A percentile compares a stretch with the other conserved stretches of the same genome.
These are phyloP conservation scores for Aplidium turbinatum DNA, from an alignment of 23 tunicate genomes.

Conservation along the genomic window DNA sequence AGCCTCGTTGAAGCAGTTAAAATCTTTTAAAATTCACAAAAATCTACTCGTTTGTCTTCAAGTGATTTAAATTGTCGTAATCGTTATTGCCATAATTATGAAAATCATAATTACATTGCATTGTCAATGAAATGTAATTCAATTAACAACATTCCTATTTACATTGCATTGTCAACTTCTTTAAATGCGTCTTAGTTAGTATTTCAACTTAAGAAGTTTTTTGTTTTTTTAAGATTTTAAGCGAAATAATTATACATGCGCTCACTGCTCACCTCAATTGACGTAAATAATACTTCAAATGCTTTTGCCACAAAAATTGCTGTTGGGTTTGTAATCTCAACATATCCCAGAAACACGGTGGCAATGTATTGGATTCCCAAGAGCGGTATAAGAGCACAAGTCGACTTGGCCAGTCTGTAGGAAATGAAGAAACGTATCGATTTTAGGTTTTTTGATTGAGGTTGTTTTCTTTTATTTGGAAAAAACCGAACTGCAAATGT, in stretches of 20 bases:
- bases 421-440: too few relatives aligned
- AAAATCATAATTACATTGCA: too few relatives aligned
- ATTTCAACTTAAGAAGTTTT: too few relatives aligned
- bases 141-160: background rate
- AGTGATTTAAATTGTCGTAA: background rate
- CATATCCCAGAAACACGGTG: conserved; percentile 36
- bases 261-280: conserved; percentile 33
- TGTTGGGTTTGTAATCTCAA: conserved; percentile 20
- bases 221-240: too few relatives aligned
- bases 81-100: background rate
- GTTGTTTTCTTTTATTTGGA: too few relatives aligned
- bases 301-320: conserved; percentile 40
- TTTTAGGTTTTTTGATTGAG: too few relatives aligned
- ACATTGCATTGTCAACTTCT: too few relatives aligned
- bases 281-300: conserved; percentile 31
- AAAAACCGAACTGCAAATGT: too few relatives aligned
- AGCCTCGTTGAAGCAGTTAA: too few relatives aligned
- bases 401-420: conserved; percentile 68
- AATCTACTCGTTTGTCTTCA: background rate
- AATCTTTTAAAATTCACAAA: conserved; percentile 2
- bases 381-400: conserved; percentile 67
- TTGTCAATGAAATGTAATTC: background rate
- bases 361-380: conserved; percentile 63
- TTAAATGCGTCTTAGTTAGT: too few relatives aligned
- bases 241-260: background rate